These are phyloP conservation scores for Cyanocitta stelleri DNA, from an alignment of 2,113 vertebrate genomes.

Conservation along the genomic window DNA sequence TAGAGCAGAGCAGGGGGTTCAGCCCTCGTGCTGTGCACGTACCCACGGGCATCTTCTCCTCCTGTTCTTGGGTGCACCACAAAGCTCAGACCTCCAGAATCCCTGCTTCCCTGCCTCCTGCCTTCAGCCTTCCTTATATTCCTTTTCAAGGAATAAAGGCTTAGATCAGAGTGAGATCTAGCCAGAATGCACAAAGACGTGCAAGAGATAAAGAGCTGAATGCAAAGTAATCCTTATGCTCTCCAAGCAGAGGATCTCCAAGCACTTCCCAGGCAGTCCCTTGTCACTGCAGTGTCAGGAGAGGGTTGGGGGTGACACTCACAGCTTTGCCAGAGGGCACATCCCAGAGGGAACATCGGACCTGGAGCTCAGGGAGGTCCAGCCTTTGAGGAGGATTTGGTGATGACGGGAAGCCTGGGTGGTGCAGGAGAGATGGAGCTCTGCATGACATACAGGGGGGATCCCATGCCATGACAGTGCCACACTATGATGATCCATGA, in stretches of 20 bases:
- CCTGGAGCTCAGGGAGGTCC: not conserved
- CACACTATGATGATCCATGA: not conserved
- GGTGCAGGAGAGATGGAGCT: not conserved
- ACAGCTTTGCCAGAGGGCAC: not conserved
- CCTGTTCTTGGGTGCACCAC: not conserved
- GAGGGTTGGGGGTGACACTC: not conserved
- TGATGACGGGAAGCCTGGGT: fast-evolving
- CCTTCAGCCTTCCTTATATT: not conserved
- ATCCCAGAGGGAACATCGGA: not conserved
- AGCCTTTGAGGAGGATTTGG: not conserved
- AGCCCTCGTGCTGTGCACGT: fast-evolving
- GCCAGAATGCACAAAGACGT: not conserved
- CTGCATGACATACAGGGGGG: fast-evolving
- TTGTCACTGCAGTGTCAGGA: fast-evolving
- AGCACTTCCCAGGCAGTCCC: not conserved
- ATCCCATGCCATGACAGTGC: not conserved
- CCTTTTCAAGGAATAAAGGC: not conserved
- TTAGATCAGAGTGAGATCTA: not conserved
- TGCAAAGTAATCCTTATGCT: not conserved
- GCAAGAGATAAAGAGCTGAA: not conserved
- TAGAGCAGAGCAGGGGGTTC: not conserved
- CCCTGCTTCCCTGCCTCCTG: not conserved
- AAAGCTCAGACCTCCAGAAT: not conserved
- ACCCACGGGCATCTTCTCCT: not conserved
- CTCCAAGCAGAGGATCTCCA: not conserved